phyloP scores from a whole-genome alignment of 1,140 invertebrate genomes.

The Bombus confusus region DNA sequence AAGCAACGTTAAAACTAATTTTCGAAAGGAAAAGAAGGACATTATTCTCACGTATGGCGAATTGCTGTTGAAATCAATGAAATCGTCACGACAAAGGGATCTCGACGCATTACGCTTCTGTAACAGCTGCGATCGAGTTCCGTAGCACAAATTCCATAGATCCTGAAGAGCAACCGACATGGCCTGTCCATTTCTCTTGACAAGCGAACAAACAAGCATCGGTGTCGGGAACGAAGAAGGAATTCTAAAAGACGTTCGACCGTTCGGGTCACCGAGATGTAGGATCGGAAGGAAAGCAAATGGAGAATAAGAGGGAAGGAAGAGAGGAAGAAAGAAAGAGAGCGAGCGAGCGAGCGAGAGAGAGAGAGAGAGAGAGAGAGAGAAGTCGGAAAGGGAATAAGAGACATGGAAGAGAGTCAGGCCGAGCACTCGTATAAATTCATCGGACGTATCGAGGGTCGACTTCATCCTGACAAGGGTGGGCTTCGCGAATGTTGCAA shows the following conservation, averaged over 20 bases:
- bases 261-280: constrained; percentile 47
- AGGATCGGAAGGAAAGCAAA: constrained; percentile 8
- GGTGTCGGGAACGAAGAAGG: constrained; percentile 40
- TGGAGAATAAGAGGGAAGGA: background rate
- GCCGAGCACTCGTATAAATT: constrained; percentile 62
- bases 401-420: constrained; percentile 23
- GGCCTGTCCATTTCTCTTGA: constrained; percentile 59
- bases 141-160: constrained; percentile 40
- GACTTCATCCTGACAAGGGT: constrained; percentile 51
- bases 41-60: background rate
- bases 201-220: constrained; percentile 64
- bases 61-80: background rate
- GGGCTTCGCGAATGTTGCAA: constrained; percentile 37
- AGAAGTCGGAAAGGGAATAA: constrained; percentile 22
- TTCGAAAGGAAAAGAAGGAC: background rate
- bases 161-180: constrained; percentile 52
- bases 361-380: too few species aligned
- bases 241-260: constrained; percentile 61
- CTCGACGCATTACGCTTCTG: background rate
- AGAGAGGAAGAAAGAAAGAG: background rate
- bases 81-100: background rate
- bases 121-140: background rate
- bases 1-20: too few species aligned
- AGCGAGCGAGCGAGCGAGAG: background rate
- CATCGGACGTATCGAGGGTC: constrained; percentile 53